Evolutionary conservation across 2,888 invertebrate species (phyloP).

Genomic region (Eurytoma californica): DNA sequence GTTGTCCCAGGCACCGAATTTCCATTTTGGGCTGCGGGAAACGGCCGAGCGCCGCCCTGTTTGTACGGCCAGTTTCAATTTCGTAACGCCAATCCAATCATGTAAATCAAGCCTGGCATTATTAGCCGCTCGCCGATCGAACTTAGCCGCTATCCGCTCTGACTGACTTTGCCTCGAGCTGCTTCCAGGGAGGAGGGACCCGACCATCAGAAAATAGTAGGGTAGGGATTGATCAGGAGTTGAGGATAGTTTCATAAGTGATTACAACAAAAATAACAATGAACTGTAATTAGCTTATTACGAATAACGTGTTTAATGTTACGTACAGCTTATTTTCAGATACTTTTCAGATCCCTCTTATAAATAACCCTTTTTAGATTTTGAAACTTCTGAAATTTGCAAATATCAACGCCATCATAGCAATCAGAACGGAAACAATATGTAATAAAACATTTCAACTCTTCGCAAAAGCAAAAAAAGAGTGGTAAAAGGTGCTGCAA

Average conservation of each 20-base stretch:
- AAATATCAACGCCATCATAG: too few relatives aligned
- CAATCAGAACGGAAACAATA: too few relatives aligned
- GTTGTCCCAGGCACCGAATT: conserved; percentile 47
- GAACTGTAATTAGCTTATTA: too few relatives aligned
- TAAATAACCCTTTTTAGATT: too few relatives aligned
- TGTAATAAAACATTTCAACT: background rate
- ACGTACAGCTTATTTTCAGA: too few relatives aligned
- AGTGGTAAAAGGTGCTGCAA: background rate
- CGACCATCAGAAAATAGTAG: background rate
- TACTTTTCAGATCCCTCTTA: too few relatives aligned
- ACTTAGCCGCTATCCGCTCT: conserved; percentile 57
- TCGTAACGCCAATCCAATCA: conserved; percentile 74
- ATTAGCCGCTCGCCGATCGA: conserved; percentile 70
- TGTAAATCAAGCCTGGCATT: conserved; percentile 73
- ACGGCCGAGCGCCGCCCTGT: conserved; percentile 27
- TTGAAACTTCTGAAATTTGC: too few relatives aligned
- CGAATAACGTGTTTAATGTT: too few relatives aligned
- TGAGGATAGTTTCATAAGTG: too few relatives aligned
- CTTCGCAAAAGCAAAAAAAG: background rate
- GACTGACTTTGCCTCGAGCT: too few relatives aligned
- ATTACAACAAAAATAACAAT: too few relatives aligned
- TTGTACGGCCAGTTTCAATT: conserved; percentile 70
- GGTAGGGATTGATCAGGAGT: background rate
- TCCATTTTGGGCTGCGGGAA: conserved; percentile 59
- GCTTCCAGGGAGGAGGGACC: too few relatives aligned